A percentile compares a stretch with the other conserved stretches of the same genome.
Evolutionary conservation across 1,140 invertebrate genomes (phyloP).

Genomic region (Cydia pomonella): DNA sequence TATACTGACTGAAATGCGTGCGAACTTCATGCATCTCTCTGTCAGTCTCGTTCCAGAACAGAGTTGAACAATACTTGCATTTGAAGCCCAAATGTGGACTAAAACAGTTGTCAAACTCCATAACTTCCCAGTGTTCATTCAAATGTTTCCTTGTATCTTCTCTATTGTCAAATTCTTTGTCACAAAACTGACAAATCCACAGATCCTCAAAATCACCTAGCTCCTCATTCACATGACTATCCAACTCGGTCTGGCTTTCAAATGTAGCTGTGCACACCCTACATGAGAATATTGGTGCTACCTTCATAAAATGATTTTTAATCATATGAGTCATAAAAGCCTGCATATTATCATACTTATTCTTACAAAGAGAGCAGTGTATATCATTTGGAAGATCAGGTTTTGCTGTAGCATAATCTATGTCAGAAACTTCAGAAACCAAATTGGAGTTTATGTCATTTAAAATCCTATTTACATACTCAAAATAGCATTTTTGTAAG

Average conservation of each 20-base stretch:
- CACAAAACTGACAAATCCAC: conserved; percentile 78
- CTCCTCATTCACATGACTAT: conserved; percentile 60
- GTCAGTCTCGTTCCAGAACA: conserved; percentile 78
- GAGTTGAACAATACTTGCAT: conserved; percentile 70
- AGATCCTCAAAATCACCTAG: conserved; percentile 70
- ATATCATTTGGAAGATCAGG: conserved; percentile 47
- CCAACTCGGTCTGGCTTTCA: conserved; percentile 63
- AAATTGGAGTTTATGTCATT: conserved; percentile 57
- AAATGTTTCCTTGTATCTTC: conserved; percentile 65
- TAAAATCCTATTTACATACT: conserved; percentile 60
- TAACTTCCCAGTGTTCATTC: conserved; percentile 62
- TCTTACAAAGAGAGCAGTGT: conserved; percentile 62
- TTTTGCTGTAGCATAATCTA: conserved; percentile 56
- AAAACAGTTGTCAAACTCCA: conserved; percentile 73
- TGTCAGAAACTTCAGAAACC: conserved; percentile 56
- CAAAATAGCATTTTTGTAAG: conserved; percentile 65
- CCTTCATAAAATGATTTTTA: conserved; percentile 70
- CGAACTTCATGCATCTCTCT: conserved; percentile 69
- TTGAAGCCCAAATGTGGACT: conserved; percentile 77
- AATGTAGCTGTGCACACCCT: conserved; percentile 70
- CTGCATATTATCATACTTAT: conserved; percentile 48
- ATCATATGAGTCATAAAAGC: conserved; percentile 60
- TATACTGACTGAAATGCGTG: conserved; percentile 63
- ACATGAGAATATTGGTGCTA: conserved; percentile 63
- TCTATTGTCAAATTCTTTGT: conserved; percentile 72